These are phyloP conservation scores for Laothoe populi DNA, from an alignment of 2,888 invertebrate species.

Conservation along the genomic window DNA sequence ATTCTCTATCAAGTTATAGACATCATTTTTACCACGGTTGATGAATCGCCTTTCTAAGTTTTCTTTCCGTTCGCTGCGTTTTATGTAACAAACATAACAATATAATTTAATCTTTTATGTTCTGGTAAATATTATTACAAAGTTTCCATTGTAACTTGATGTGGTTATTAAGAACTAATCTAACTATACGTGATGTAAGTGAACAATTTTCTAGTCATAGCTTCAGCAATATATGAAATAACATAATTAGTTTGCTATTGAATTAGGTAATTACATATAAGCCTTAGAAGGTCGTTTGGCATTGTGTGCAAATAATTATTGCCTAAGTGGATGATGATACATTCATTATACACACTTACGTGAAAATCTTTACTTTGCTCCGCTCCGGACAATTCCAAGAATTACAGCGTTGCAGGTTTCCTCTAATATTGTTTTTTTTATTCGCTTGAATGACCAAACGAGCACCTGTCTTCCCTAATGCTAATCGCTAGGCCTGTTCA, in stretches of 20 bases:
- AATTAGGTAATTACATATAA: too few relatives aligned
- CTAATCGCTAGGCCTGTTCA: too few relatives aligned
- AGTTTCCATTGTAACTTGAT: not conserved
- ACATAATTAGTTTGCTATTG: not conserved
- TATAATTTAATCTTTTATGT: conserved; percentile 6
- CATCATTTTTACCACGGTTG: conserved; percentile 5
- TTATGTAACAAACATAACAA: conserved; percentile 1
- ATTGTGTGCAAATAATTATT: too few relatives aligned
- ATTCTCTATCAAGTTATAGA: not conserved
- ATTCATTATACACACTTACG: too few relatives aligned
- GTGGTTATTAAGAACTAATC: conserved; percentile 5
- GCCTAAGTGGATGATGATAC: too few relatives aligned
- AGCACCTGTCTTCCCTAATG: too few relatives aligned
- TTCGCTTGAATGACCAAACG: too few relatives aligned
- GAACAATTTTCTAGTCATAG: not conserved
- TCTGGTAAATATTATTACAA: not conserved
- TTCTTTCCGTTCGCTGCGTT: not conserved
- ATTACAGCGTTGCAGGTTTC: too few relatives aligned
- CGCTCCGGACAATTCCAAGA: too few relatives aligned
- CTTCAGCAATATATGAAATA: not conserved
- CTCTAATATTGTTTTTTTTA: too few relatives aligned
- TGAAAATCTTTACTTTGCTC: too few relatives aligned
- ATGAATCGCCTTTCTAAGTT: not conserved
- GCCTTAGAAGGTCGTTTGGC: too few relatives aligned
- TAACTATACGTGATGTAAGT: not conserved